Base-by-base conservation (phyloP, 2,888 invertebrate genomes). In the Pterostichus madidus region DNA sequence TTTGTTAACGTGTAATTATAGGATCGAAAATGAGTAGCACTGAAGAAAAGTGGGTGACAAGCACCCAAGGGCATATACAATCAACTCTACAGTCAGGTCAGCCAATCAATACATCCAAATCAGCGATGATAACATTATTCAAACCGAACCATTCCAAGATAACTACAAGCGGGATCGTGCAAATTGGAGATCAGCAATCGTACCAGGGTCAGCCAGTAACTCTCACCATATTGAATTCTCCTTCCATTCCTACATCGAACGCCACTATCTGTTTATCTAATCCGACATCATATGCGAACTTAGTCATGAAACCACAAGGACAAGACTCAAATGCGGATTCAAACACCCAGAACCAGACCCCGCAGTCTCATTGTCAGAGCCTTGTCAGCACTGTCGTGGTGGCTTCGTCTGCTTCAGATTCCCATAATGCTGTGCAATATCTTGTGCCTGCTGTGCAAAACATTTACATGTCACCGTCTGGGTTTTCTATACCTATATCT, bases 401-500 rank as follows among this genome's bases (percentile, higher is more conserved):
- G 15, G 87, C 89, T 59, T 88, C 90, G 2, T 88, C 89, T 1
- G 87, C 89, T 6, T 89, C 89, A 2, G 89, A 89, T 77, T 79
- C 79, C 24, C 56, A 83, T 61, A 83, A 83, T 71, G 80, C 85
- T 24, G 85, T 87, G 44, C 87, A 88, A 84, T 88, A 87, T 84
- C 83, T 87, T 56, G 86, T 87, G 15, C 89, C 89, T 79, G 88
- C 88, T 79, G 89, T 88, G 52, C 90, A 90, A 84, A 90, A 90
- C 86, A 88, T 91, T 46, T 91, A 90, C 85, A 89, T 91, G 87
- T 90, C 88, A 80, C 87, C 89, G 81, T 86, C 87, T 61, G 88
- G 90, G 53, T 91, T 91, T 86, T 90, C 90, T 78, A 89, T 92
- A 86, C 91, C 92, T 13, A 90, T 90, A 83, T 89, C 91, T 83